Conservation (phyloP, 2,888 invertebrate genomes). For the Ellobium chinense region DNA sequence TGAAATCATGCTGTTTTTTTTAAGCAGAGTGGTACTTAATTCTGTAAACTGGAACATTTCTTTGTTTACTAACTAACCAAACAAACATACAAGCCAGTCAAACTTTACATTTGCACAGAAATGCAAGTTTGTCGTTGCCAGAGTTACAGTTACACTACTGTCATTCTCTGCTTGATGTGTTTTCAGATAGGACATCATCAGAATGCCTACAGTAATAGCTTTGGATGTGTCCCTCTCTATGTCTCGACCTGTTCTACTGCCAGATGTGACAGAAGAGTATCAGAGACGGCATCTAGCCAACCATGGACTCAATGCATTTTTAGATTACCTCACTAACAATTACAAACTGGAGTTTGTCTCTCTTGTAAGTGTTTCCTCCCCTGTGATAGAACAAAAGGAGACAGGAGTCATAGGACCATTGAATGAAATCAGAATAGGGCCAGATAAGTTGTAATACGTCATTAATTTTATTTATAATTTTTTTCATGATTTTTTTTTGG, state of each 20-base stretch:
- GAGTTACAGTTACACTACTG: too few species aligned
- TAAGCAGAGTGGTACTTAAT: too few species aligned
- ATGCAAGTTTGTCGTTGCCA: too few species aligned
- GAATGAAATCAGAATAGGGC: background rate
- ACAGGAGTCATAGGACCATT: too few species aligned
- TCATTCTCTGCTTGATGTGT: too few species aligned
- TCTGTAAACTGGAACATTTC: too few species aligned
- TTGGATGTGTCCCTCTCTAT: slow-evolving; percentile 88
- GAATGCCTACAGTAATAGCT: slow-evolving; percentile 87
- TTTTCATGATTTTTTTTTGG: background rate
- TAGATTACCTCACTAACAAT: slow-evolving; percentile 84
- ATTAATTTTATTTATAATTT: background rate
- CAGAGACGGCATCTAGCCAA: slow-evolving; percentile 84
- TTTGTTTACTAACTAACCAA: too few species aligned
- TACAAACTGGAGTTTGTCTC: slow-evolving; percentile 87
- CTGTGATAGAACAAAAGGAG: too few species aligned
- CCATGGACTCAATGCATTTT: slow-evolving; percentile 84
- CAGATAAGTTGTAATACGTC: background rate
- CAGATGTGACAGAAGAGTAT: slow-evolving; percentile 81
- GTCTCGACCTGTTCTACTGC: slow-evolving; percentile 81
- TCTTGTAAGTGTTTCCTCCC: slow-evolving; percentile 81
- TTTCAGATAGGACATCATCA: slow-evolving; percentile 40
- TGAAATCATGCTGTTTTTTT: too few species aligned
- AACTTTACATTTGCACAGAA: too few species aligned
- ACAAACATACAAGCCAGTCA: too few species aligned